Evolutionary conservation across 2,888 invertebrate genomes (phyloP).

Genomic region (Keiferia lycopersicella): DNA sequence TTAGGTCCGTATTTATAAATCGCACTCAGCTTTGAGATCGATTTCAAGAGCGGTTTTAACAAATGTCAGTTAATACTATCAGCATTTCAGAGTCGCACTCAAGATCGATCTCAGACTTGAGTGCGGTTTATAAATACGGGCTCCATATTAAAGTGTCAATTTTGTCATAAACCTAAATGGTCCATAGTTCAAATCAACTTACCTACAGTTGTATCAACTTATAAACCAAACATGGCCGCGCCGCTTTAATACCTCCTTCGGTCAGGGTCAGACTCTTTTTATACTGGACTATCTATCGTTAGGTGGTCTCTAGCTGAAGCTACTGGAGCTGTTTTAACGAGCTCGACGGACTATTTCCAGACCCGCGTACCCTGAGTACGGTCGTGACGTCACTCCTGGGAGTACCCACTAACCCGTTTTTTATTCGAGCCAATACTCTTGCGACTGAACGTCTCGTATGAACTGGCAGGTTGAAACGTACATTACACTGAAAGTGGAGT

Average conservation of each 20-base stretch:
- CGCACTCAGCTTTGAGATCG: too few species aligned
- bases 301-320: constrained; percentile 29
- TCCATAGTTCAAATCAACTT: too few species aligned
- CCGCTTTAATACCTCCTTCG: neutral
- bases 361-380: constrained; percentile 41
- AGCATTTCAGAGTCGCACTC: too few species aligned
- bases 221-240: too few species aligned
- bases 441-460: constrained; percentile 15
- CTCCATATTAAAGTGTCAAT: too few species aligned
- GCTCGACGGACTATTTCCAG: constrained; percentile 38
- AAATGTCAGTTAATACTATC: too few species aligned
- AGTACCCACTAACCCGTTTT: constrained; percentile 23
- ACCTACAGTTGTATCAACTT: neutral
- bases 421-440: constrained; percentile 19
- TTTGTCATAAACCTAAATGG: too few species aligned
- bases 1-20: too few species aligned
- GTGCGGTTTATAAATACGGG: too few species aligned
- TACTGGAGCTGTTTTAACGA: constrained; percentile 52
- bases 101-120: too few species aligned
- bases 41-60: too few species aligned
- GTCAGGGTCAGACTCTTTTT: neutral
- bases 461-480: neutral
- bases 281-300: neutral
- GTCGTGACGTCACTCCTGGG: constrained; percentile 20
- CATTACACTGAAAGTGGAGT: neutral